Evolutionary conservation across 2,113 vertebrate species (phyloP), one percentile per base, ranked within the genome.

Genomic region (Panthera tigris): DNA sequence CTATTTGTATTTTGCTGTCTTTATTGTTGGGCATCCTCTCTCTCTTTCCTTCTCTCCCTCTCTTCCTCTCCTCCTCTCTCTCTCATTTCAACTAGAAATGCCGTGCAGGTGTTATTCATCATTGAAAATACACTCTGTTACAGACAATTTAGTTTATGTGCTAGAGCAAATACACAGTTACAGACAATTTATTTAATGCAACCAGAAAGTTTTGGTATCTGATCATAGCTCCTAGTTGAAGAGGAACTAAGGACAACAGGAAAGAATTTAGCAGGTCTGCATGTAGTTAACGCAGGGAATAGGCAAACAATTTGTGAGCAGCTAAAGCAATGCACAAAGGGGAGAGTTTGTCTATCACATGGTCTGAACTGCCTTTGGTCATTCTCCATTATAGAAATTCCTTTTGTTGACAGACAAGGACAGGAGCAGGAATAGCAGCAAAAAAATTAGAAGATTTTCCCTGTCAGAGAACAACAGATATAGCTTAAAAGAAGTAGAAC

Each of bases 171-270:
- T n/a, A 61, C 69, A 5, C 65, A 73, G 76, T 97, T 98, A 80
- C 89, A 96, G 89, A 94, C 87, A 91, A 95, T 95, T 98, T 98
- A 92, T 97, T 98, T 98, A 97, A 98, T 97, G 93, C 69, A 79
- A 69, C 45, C 45, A 91, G 23, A 57, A 78, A 97, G n/a, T 96
- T 95, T 97, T 96, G 92, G 48, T 27, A 16, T 71, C 92, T 92
- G 45, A 91, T 52, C 86, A n/a, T 80, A 96, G 55, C 21, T 92
- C 14, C 39, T 94, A 15, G 65, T 71, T 96, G 94, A 0, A 84
- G 15, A 93, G 36, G 19, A 27, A 66, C 76, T 68, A 45, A 97
- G 95, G 93, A 97, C 4, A 87, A 50, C 16, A 74, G 41, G 69
- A 36, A 92, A 87, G 31, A 78, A 82, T 31, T 95, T n/a, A 91